A percentile compares a stretch with the other conserved stretches of the same genome.
phyloP scores from a whole-genome alignment of 1,140 invertebrate genomes.

The Sycophila sp. region DNA sequence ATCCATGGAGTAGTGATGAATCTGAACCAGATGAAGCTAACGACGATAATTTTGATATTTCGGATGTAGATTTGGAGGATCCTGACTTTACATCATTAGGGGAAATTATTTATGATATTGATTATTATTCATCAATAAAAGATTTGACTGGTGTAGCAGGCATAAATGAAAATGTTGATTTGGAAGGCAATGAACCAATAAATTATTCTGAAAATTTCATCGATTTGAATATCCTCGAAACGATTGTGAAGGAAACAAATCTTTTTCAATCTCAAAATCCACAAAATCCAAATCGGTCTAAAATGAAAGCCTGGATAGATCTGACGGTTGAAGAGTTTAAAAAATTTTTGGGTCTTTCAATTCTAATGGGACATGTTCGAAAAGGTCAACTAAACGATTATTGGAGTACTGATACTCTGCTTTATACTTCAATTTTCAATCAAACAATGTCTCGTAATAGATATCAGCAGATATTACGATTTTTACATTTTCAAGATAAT shows the following conservation, averaged over 20 bases:
- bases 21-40: slow-evolving; percentile 8
- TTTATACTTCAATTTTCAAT: no score
- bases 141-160: neutral
- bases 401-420: neutral
- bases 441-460: neutral
- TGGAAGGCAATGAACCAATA: neutral
- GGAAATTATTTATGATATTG: neutral
- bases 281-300: neutral
- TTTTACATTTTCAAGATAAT: no score
- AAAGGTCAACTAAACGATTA: neutral
- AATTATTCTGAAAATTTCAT: neutral
- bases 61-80: slow-evolving; percentile 1
- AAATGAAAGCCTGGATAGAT: slow-evolving; percentile 1
- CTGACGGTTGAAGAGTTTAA: neutral
- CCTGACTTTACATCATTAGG: neutral
- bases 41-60: neutral
- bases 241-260: neutral
- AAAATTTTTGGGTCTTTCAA: neutral
- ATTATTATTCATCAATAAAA: slow-evolving; percentile 18
- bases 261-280: neutral
- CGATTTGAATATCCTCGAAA: neutral
- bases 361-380: neutral
- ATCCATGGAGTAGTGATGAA: slow-evolving; percentile 20
- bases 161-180: neutral
- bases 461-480: neutral